Percentiles rank a stretch among this genome's conserved stretches.
These are phyloP conservation scores for Paramormyrops hopkinsi DNA, from an alignment of 2,797 vertebrate genomes.

Conservation along the genomic window DNA sequence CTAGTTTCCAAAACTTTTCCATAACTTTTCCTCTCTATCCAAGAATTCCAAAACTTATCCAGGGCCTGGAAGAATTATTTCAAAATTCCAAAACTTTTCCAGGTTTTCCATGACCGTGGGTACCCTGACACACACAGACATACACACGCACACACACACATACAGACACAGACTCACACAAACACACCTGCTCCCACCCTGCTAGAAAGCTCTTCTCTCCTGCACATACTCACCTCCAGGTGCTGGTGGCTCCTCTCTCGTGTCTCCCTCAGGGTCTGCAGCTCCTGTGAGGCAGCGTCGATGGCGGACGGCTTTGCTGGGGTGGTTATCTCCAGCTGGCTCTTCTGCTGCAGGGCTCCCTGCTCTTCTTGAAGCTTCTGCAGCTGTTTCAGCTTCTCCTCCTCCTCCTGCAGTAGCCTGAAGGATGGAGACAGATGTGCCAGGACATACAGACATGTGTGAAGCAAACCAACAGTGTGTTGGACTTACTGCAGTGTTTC, in stretches of 20 bases:
- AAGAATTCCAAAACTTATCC: too few species aligned
- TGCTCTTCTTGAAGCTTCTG: slow-evolving; percentile 55
- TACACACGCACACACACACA: not conserved
- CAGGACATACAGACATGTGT: not conserved
- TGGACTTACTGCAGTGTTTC: not conserved
- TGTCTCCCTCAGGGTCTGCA: slow-evolving; percentile 51
- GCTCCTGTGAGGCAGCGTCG: slow-evolving; percentile 55
- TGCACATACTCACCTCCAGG: slow-evolving; percentile 46
- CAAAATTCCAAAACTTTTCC: too few species aligned
- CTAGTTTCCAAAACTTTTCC: too few species aligned
- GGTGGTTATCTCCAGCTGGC: not conserved
- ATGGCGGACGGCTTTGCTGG: slow-evolving; percentile 41
- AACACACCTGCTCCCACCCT: not conserved
- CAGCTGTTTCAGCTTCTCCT: slow-evolving; percentile 59
- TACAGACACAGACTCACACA: not conserved
- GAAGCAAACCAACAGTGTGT: not conserved
- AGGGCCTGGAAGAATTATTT: too few species aligned
- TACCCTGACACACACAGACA: not conserved
- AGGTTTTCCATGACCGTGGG: too few species aligned
- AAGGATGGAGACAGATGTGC: not conserved
- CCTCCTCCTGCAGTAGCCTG: slow-evolving; percentile 61
- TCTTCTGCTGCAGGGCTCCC: slow-evolving; percentile 27
- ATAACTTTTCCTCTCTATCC: too few species aligned
- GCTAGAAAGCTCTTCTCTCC: not conserved
- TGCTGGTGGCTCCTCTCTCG: slow-evolving; percentile 53